Percentiles rank a stretch among this genome's conserved stretches.
These are phyloP conservation scores for Scopus umbretta DNA, from an alignment of 2,113 vertebrate species.

Conservation along the genomic window DNA sequence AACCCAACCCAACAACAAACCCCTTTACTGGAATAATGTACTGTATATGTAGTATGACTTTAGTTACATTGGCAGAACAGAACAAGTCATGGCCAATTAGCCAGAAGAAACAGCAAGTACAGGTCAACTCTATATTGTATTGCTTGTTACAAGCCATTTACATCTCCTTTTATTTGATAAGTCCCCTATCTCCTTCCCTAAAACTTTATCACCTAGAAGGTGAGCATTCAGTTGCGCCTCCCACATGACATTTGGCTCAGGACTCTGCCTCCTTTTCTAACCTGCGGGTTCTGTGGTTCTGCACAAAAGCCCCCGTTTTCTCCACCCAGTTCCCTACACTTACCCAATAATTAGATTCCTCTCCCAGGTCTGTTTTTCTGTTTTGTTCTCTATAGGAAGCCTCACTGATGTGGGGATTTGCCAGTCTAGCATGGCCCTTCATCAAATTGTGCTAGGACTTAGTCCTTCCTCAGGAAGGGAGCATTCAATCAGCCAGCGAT, in stretches of 20 bases:
- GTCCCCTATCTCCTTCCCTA: background rate
- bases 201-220: background rate
- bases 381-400: background rate
- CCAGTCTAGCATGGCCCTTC: background rate
- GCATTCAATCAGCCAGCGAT: background rate
- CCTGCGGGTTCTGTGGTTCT: background rate
- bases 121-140: background rate
- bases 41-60: background rate
- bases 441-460: background rate
- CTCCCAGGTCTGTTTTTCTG: background rate
- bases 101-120: background rate
- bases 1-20: no score
- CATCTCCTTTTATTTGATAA: background rate
- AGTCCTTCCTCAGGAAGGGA: background rate
- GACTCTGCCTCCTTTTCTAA: background rate
- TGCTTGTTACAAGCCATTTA: background rate
- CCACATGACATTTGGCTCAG: background rate
- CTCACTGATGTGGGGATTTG: background rate
- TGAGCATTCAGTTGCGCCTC: rapidly evolving
- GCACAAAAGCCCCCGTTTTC: background rate
- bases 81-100: background rate
- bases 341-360: background rate
- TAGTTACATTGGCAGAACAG: background rate
- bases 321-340: background rate
- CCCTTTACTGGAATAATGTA: no score